phyloP scores from a whole-genome alignment of 2,797 vertebrate species.

The Bradypus variegatus region DNA sequence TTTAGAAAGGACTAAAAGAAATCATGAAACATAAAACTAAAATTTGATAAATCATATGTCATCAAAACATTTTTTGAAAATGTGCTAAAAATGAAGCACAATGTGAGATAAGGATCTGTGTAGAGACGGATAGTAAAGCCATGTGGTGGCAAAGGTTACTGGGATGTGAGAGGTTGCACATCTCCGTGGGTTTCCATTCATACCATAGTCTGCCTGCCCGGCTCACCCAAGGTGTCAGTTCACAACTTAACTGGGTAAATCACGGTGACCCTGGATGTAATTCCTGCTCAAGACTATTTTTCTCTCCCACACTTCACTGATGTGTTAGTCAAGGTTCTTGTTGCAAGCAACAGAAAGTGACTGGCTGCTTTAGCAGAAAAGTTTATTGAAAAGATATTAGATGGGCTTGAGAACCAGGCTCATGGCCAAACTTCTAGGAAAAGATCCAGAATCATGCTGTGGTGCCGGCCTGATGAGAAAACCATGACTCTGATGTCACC shows the following conservation, averaged over 20 bases:
- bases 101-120: not conserved
- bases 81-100: too few species aligned
- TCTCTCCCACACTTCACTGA: not conserved
- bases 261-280: too few species aligned
- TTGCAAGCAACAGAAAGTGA: not conserved
- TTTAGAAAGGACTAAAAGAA: too few species aligned
- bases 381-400: not conserved
- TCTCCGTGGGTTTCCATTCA: not conserved
- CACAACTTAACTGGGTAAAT: not conserved
- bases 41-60: too few species aligned
- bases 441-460: not conserved
- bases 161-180: too few species aligned
- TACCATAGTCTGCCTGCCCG: not conserved
- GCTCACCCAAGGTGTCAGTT: too few species aligned
- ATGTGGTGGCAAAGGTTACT: fast-evolving
- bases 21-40: too few species aligned
- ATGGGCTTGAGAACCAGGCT: not conserved
- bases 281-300: not conserved
- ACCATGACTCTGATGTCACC: not conserved
- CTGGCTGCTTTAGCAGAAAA: not conserved
- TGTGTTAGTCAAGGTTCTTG: not conserved
- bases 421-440: not conserved
- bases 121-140: not conserved
- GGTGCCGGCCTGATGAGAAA: not conserved
- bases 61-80: too few species aligned